Percentiles rank a stretch among this genome's conserved stretches.
Conservation (phyloP, 2,888 invertebrate genomes). For the Axea sp. region DNA sequence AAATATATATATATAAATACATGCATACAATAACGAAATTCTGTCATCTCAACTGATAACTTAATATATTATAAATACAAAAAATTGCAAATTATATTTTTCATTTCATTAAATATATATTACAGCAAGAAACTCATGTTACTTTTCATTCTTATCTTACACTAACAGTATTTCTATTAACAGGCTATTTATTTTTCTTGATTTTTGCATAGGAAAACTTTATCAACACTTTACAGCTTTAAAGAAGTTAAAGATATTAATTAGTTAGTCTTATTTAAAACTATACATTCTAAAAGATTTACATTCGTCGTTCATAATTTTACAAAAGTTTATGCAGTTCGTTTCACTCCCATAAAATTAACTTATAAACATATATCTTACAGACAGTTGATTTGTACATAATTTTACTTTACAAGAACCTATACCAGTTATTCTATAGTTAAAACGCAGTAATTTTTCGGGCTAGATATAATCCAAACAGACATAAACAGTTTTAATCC, state of each 20-base stretch:
- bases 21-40: neutral
- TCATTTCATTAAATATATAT: neutral
- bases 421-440: too few relatives aligned
- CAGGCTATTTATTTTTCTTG: neutral
- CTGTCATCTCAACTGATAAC: neutral
- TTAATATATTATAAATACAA: too few relatives aligned
- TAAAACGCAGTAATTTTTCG: slow-evolving; percentile 1
- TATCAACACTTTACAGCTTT: slow-evolving; percentile 12
- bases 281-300: slow-evolving; percentile 17
- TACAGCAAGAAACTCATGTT: neutral
- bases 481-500: slow-evolving; percentile 21
- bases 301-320: too few relatives aligned
- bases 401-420: too few relatives aligned
- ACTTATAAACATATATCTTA: slow-evolving; percentile 7
- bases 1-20: too few relatives aligned
- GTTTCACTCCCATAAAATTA: too few relatives aligned
- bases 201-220: slow-evolving; percentile 13
- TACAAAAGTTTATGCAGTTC: too few relatives aligned
- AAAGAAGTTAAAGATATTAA: slow-evolving; percentile 12
- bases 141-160: neutral
- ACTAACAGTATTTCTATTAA: neutral
- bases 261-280: too few relatives aligned
- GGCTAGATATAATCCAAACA: slow-evolving; percentile 30
- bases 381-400: too few relatives aligned
- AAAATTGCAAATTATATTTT: neutral